Evolutionary conservation across 2,113 vertebrate species (phyloP).

Genomic region (Dinomys branickii): DNA sequence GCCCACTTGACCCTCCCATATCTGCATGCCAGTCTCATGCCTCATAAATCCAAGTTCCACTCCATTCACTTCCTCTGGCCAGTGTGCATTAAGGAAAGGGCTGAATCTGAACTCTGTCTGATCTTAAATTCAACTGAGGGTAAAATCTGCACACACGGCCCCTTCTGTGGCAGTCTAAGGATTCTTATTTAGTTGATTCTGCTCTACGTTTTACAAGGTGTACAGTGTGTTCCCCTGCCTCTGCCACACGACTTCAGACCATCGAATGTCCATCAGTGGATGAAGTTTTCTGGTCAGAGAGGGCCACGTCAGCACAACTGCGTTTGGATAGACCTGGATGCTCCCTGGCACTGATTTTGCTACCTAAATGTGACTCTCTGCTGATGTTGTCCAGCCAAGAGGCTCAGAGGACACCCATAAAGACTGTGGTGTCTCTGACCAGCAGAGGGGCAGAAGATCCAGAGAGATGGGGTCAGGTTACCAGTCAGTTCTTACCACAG

Average conservation of each 20-base stretch:
- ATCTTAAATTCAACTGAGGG: not conserved
- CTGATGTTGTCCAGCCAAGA: not conserved
- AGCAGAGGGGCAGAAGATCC: not conserved
- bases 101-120: too few species aligned
- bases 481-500: not conserved
- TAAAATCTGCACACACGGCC: not conserved
- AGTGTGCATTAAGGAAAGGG: not conserved
- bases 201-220: not conserved
- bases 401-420: not conserved
- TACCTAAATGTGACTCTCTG: not conserved
- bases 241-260: not conserved
- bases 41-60: not conserved
- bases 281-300: not conserved
- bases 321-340: not conserved
- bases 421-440: not conserved
- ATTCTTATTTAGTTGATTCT: not conserved
- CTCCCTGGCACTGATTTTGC: not conserved
- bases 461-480: not conserved
- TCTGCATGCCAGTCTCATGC: accelerated
- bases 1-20: accelerated
- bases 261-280: not conserved
- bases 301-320: not conserved
- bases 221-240: not conserved
- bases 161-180: accelerated
- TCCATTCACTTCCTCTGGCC: not conserved